Evolutionary conservation across 2,888 invertebrate genomes (phyloP).

Genomic region (Philhelius pedissequus): DNA sequence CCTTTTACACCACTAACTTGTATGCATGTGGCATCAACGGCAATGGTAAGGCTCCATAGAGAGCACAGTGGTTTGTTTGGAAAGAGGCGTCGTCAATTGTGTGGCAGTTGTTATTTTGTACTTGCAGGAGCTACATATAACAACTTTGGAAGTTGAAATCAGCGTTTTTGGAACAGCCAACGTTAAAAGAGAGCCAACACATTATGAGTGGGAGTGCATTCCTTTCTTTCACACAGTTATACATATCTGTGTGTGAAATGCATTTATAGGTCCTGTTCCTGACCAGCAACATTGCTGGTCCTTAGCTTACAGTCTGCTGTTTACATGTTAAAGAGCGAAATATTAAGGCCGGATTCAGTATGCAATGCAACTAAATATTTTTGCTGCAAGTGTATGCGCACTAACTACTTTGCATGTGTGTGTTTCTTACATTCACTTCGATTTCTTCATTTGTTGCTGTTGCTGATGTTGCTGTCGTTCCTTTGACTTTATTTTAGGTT

Average conservation of each 20-base stretch:
- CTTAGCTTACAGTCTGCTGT: slow-evolving; percentile 57
- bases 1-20: slow-evolving; percentile 64
- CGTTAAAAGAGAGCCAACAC: slow-evolving; percentile 39
- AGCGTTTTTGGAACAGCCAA: slow-evolving; percentile 41
- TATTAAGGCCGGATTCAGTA: slow-evolving; percentile 43
- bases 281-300: slow-evolving; percentile 43
- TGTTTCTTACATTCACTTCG: slow-evolving; percentile 58
- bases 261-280: slow-evolving; percentile 48
- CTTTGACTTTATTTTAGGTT: slow-evolving; percentile 32
- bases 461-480: slow-evolving; percentile 57
- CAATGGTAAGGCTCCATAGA: neutral
- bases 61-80: slow-evolving; percentile 38
- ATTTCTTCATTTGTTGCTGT: slow-evolving; percentile 56
- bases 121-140: slow-evolving; percentile 6
- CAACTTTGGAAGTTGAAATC: neutral
- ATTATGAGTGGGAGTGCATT: slow-evolving; percentile 32
- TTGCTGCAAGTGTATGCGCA: slow-evolving; percentile 69
- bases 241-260: slow-evolving; percentile 53
- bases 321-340: slow-evolving; percentile 59
- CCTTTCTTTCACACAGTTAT: slow-evolving; percentile 12
- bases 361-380: slow-evolving; percentile 71
- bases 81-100: slow-evolving; percentile 64
- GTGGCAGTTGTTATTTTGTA: slow-evolving; percentile 7
- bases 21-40: slow-evolving; percentile 25
- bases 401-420: slow-evolving; percentile 52